Percentiles rank a stretch among this genome's conserved stretches.
Evolutionary conservation across 2,797 vertebrate genomes (phyloP).

Genomic region (Phoxinus dragarum): DNA sequence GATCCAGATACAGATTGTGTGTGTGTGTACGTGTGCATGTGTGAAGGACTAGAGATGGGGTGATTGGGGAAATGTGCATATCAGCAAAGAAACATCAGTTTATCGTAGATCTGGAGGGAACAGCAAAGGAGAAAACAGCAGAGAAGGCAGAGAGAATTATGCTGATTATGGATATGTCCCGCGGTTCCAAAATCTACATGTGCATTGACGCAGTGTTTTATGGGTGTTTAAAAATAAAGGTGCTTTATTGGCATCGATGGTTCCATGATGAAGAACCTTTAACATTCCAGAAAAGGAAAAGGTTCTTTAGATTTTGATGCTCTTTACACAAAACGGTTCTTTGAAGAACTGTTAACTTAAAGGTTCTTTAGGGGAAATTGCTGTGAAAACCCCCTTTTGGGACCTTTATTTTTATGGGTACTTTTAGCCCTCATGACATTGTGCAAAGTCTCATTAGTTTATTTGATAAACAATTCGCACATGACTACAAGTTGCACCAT

Average conservation of each 20-base stretch:
- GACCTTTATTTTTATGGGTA: background rate
- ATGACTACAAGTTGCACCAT: background rate
- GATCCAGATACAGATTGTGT: slow-evolving; percentile 20
- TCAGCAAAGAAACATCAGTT: slow-evolving; percentile 34
- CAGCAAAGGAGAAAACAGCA: slow-evolving; percentile 11
- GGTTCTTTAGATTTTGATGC: background rate
- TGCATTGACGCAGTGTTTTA: background rate
- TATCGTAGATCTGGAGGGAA: slow-evolving; percentile 17
- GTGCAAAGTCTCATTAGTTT: background rate
- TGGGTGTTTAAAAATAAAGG: background rate
- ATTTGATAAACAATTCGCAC: background rate
- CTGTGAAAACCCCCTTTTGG: background rate
- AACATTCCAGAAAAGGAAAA: background rate
- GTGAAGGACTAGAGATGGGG: slow-evolving; percentile 22
- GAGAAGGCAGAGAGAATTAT: slow-evolving; percentile 7
- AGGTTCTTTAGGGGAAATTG: background rate
- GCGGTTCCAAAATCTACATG: slow-evolving; percentile 5
- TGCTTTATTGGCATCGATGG: background rate
- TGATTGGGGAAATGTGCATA: slow-evolving; percentile 36
- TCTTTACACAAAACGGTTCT: background rate
- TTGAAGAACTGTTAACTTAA: background rate
- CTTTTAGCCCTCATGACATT: background rate
- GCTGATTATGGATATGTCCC: slow-evolving; percentile 20
- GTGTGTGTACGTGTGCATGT: background rate
- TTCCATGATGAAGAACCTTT: background rate